Conservation (phyloP, 2,888 invertebrate genomes). For the Polylopha cassiicola region DNA sequence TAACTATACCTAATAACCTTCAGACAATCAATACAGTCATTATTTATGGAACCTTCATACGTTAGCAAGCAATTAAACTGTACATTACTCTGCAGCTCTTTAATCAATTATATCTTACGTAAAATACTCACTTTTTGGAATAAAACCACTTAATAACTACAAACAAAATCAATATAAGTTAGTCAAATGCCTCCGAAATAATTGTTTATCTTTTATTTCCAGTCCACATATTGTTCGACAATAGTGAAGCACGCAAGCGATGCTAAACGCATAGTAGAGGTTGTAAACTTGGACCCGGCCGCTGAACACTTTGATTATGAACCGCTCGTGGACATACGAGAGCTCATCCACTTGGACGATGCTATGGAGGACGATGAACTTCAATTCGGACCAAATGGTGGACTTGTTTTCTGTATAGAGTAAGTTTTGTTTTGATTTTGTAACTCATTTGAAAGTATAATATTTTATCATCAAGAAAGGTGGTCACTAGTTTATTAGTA, state of each 20-base stretch:
- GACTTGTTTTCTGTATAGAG: slow-evolving; percentile 96
- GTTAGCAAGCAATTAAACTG: too few species aligned
- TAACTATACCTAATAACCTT: too few species aligned
- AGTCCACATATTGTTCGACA: slow-evolving; percentile 96
- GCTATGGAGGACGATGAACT: slow-evolving; percentile 97
- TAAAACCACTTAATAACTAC: too few species aligned
- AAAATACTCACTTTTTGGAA: too few species aligned
- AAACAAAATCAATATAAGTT: too few species aligned
- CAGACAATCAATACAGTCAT: too few species aligned
- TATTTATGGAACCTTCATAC: too few species aligned
- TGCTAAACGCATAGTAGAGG: slow-evolving; percentile 84
- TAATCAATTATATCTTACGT: too few species aligned
- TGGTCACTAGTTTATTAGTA: too few species aligned
- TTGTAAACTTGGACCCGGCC: slow-evolving; percentile 98
- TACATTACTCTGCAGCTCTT: too few species aligned
- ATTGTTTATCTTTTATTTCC: slow-evolving; percentile 31
- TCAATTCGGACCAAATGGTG: slow-evolving; percentile 98
- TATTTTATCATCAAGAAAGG: too few species aligned
- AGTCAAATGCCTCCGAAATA: not conserved
- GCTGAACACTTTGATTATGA: slow-evolving; percentile 97
- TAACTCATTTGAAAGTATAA: not conserved
- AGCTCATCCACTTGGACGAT: slow-evolving; percentile 95
- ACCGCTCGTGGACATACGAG: slow-evolving; percentile 89
- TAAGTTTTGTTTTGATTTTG: slow-evolving; percentile 53
- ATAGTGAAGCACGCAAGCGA: slow-evolving; percentile 91